Evolutionary conservation across 2,113 vertebrate species (phyloP).

Genomic region (Xerus inauris): DNA sequence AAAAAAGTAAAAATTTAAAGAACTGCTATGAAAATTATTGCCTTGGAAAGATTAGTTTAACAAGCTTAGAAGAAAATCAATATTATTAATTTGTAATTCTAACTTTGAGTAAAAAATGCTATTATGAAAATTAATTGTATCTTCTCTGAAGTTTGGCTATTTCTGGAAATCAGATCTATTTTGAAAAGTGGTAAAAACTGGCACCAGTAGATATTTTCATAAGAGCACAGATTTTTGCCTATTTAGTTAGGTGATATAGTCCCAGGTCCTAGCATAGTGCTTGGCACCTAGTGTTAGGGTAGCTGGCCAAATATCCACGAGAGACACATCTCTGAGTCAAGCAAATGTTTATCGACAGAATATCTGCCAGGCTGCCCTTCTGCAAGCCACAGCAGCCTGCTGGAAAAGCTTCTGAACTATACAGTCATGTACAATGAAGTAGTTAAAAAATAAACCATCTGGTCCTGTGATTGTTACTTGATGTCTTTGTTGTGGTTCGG

Average conservation of each 20-base stretch:
- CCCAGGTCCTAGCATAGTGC: not conserved
- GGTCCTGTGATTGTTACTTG: too few relatives aligned
- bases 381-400: too few relatives aligned
- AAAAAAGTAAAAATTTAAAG: not conserved
- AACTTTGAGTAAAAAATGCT: not conserved
- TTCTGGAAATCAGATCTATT: conserved; percentile 28
- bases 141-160: not conserved
- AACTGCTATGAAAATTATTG: conserved; percentile 23
- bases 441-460: too few relatives aligned
- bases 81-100: conserved; percentile 8
- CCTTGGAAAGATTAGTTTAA: conserved; percentile 27
- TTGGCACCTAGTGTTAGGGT: not conserved
- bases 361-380: too few relatives aligned
- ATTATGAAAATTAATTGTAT: not conserved
- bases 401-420: too few relatives aligned
- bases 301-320: too few relatives aligned
- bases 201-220: not conserved
- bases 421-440: too few relatives aligned
- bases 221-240: not conserved
- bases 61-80: conserved; percentile 9
- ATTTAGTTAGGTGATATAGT: not conserved
- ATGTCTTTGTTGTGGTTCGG: too few relatives aligned
- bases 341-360: too few relatives aligned
- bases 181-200: not conserved
- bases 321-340: too few relatives aligned